Evolutionary conservation across 2,888 invertebrate species (phyloP), one percentile per base, ranked within the genome.

Genomic region (Lingula anatina): DNA sequence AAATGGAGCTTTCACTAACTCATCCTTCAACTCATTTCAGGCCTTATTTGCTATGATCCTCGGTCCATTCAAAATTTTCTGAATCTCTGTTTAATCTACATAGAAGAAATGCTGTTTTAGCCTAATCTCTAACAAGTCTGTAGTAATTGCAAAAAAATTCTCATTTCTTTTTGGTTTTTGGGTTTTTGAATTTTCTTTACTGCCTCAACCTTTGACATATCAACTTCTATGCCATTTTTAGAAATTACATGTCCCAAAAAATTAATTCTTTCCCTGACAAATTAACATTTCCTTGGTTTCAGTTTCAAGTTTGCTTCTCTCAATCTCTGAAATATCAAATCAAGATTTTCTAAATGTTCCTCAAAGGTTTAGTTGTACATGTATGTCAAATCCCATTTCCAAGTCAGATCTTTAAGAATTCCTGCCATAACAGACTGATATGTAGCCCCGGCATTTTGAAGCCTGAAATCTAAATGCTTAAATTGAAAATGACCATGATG

Each of bases 131-230:
- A 7, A 59, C 46, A 49, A 59, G 56, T 21, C 46, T 45, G 5
- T 54, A 46, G 28, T 55, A 62, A 36, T 56, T 59, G 36, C 55
- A 60, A 37, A 45, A 59, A 59, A 27, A 49, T 46, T 35, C 53
- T 37, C 15, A 56, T 25, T 36, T 54, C 49, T 44, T 56, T 55
- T 31, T 49, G 47, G n/a, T 27, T 44, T 28, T 42, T 50, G 4
- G 57, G 56, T 21, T 38, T 41, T 20, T 53, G 54, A 27, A 52
- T 53, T 24, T 55, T 49, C 31, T 47, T 20, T 27, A 60, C 47
- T 28, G 50, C 48, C 18, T 60, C 45, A 24, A 49, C 54, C 25
- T 59, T 54, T 15, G 31, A 28, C 20, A 44, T 39, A 21, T 57
- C 58, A 7, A 51, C 48, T 20, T 48, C 9, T n/a, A 57, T 47